Conservation (phyloP, 2,113 vertebrate species). For the Anolis carolinensis region DNA sequence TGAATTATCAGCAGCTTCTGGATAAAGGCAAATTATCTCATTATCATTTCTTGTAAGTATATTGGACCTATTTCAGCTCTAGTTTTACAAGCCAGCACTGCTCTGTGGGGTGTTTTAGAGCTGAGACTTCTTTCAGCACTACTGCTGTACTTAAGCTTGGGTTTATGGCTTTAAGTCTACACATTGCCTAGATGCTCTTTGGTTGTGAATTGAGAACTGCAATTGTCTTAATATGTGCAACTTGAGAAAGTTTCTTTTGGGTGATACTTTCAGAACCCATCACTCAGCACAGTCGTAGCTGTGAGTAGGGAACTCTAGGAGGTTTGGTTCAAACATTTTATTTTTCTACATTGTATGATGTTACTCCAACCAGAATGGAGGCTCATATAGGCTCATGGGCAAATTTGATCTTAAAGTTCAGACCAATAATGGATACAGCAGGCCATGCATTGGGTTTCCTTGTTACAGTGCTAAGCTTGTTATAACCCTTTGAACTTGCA, state of each 20-base stretch:
- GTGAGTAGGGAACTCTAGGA: neutral
- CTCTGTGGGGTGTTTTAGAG: neutral
- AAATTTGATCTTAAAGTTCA: neutral
- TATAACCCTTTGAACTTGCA: no score
- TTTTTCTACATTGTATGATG: neutral
- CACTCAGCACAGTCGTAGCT: no score
- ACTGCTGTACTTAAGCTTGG: neutral
- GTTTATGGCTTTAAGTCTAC: neutral
- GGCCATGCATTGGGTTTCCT: neutral
- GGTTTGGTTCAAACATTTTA: no score
- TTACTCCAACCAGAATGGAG: no score
- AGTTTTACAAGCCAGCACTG: constrained; percentile 24
- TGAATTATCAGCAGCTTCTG: constrained; percentile 56
- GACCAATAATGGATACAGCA: neutral
- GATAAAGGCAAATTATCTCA: constrained; percentile 49
- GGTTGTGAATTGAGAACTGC: neutral
- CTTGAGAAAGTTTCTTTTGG: neutral
- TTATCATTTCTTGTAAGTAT: constrained; percentile 53
- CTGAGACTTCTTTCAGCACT: neutral
- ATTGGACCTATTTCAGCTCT: constrained; percentile 38
- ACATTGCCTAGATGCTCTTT: neutral
- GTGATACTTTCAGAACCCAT: neutral
- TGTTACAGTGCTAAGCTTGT: neutral
- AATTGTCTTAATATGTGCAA: neutral
- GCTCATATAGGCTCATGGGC: neutral